Evolutionary conservation across 2,888 invertebrate species (phyloP), one percentile per base, ranked within the genome.

Genomic region (Cinara cedri): DNA sequence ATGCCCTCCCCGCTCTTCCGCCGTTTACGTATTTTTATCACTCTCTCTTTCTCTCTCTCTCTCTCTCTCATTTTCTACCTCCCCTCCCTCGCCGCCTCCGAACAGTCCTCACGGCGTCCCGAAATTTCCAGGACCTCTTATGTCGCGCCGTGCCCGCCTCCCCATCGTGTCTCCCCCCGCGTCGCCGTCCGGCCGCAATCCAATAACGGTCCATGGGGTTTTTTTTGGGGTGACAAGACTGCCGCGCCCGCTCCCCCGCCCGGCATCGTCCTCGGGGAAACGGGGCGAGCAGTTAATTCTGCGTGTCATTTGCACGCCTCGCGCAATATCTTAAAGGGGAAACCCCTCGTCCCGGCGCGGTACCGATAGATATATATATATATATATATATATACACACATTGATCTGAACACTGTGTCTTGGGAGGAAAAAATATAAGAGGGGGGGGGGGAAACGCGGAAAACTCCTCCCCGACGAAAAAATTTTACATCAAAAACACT

Each of bases 221-320:
- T 65, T 34, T 78, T 70, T 78, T 60, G 78, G 78, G 78, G 78
- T 78, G 78, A 78, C 78, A 70, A 70, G 68, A 70, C 70, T 60
- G 60, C 60, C 70, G 78, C 68, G 60, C 70, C 49, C 78, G 78
- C 68, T 34, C 34, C 34, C 6, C 34, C 34, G 34, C 34, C 34
- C 34, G 1, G 6, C 16, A 21, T 62, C 42, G 13, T 34, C 6
- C 34, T 6, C 34, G 55, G 21, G 21, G 34, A 21, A 66, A 42
- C 51, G 49, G 78, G 51, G 78, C n/a, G 60, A 70, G 81, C 82
- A 82, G 82, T 82, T 82, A 82, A 82, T 82, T 82, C 81, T 81
- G 81, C 81, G 82, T 82, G 82, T 82, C 82, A 82, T 82, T 82
- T 82, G 81, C 82, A 82, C 82, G 82, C 82, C 72, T 74, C 72